A percentile compares a stretch with the other conserved stretches of the same genome.
These are phyloP conservation scores for Gambusia yucatana DNA, from an alignment of 2,797 vertebrate genomes.

Conservation along the genomic window DNA sequence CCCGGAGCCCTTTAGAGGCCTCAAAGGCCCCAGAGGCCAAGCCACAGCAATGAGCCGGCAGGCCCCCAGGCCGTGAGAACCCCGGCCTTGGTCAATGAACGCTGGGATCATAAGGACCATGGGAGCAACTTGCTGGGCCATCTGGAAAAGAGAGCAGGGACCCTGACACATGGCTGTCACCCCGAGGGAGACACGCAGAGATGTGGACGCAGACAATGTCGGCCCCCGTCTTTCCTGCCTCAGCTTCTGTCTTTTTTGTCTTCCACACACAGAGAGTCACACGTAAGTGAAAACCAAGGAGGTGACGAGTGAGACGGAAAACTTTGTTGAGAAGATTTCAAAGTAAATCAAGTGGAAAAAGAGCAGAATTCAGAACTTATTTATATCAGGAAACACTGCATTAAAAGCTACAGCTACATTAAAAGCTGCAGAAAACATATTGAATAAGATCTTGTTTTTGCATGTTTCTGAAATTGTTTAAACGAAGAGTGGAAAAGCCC, in stretches of 20 bases:
- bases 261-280: conserved; percentile 3
- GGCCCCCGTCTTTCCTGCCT: conserved; percentile 55
- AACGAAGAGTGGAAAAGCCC: neutral
- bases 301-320: neutral
- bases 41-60: conserved; percentile 65
- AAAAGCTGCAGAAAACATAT: neutral
- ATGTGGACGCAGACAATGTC: conserved; percentile 63
- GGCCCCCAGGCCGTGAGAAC: conserved; percentile 83
- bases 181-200: conserved; percentile 56
- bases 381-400: neutral
- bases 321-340: conserved; percentile 28
- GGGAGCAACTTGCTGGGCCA: conserved; percentile 74
- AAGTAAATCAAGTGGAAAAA: neutral
- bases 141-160: conserved; percentile 78
- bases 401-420: no score
- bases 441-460: neutral
- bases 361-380: neutral
- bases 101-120: conserved; percentile 67
- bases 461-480: neutral
- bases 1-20: conserved; percentile 71
- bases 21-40: conserved; percentile 77
- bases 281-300: neutral
- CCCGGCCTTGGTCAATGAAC: conserved; percentile 71
- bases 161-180: conserved; percentile 78
- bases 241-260: conserved; percentile 34